These are phyloP conservation scores for Belonocnema kinseyi DNA, from an alignment of 1,140 invertebrate species.

Conservation along the genomic window DNA sequence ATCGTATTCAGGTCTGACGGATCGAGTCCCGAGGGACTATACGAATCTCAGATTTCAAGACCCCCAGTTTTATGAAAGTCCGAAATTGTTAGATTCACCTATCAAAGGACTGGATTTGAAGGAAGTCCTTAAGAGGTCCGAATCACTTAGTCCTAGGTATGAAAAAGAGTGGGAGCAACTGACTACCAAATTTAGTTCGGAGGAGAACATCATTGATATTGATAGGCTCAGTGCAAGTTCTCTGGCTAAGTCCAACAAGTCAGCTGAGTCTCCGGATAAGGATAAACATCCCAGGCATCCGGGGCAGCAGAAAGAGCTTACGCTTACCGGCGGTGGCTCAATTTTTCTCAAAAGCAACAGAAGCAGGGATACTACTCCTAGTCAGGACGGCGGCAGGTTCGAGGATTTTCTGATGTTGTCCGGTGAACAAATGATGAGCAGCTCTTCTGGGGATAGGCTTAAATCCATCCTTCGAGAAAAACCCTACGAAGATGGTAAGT, in stretches of 20 bases:
- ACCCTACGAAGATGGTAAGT: constrained; percentile 75
- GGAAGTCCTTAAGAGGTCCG: constrained; percentile 69
- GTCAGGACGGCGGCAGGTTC: constrained; percentile 60
- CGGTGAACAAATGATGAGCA: constrained; percentile 49
- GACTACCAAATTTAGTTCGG: constrained; percentile 63
- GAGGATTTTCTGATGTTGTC: constrained; percentile 59
- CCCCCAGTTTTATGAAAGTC: constrained; percentile 69
- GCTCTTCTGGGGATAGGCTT: constrained; percentile 72
- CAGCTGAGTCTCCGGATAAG: constrained; percentile 52
- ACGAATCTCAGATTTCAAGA: constrained; percentile 70
- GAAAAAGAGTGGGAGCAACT: constrained; percentile 72
- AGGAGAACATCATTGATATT: constrained; percentile 76
- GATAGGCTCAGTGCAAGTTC: constrained; percentile 76
- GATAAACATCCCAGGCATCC: constrained; percentile 66
- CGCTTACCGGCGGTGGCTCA: constrained; percentile 77
- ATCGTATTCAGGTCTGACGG: constrained; percentile 53
- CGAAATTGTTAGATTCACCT: constrained; percentile 55
- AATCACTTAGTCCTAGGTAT: constrained; percentile 69
- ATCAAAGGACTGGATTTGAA: constrained; percentile 59
- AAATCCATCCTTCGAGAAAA: constrained; percentile 85
- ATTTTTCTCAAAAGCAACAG: constrained; percentile 84
- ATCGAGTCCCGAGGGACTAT: constrained; percentile 68
- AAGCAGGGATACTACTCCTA: constrained; percentile 72
- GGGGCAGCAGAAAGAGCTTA: constrained; percentile 69
- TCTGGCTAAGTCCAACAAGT: constrained; percentile 54